Base-by-base conservation (phyloP, 2,888 invertebrate species). In the Andricus quercusramuli region DNA sequence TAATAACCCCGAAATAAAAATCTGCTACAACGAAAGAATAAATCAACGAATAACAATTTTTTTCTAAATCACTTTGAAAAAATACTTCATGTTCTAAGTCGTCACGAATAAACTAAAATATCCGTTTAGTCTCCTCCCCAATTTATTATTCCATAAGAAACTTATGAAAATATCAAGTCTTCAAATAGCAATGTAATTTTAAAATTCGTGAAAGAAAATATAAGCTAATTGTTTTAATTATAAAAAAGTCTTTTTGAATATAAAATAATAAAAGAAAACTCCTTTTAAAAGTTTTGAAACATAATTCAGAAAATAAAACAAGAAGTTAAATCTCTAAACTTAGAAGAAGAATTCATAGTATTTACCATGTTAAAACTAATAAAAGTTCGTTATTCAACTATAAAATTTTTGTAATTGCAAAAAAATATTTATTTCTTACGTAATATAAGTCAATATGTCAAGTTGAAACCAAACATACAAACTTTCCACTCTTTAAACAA, bases 41-140 rank as follows among this genome's bases (percentile, higher is more conserved):
- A 25, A 51, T 70, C 70, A 70, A 70, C 70, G 70, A 70, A 47
- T 51, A 70, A 22, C 15, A 25, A 70, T 22, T 9, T 47, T 51
- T 4, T 22, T 47, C 9, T 44, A 20, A 29, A n/a, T 56, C n/a
- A 29, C 22, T 47, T 47, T 20, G 9, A 51, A 15, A 25, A 47
- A 8, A 22, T 8, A 67, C 67, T 44, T 44, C 0, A 13, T 37
- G 15, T 44, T 41, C 20, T 3, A 13, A 44, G 3, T 15, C 3
- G 44, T 13, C 15, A 44, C 15, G 15, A 44, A 15, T 13, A 15
- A 44, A 44, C 2, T 41, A 17, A 22, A 67, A 67, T 51, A 8
- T 51, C 51, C 20, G 13, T 51, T 56, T n/a, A n/a, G 11, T 56
- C 6, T 2, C 56, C n/a, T n/a, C 6, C 20, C n/a, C 3, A 56